A percentile compares a stretch with the other conserved stretches of the same genome.
Conservation (phyloP, 2,797 vertebrate genomes). For the Molossus molossus region DNA sequence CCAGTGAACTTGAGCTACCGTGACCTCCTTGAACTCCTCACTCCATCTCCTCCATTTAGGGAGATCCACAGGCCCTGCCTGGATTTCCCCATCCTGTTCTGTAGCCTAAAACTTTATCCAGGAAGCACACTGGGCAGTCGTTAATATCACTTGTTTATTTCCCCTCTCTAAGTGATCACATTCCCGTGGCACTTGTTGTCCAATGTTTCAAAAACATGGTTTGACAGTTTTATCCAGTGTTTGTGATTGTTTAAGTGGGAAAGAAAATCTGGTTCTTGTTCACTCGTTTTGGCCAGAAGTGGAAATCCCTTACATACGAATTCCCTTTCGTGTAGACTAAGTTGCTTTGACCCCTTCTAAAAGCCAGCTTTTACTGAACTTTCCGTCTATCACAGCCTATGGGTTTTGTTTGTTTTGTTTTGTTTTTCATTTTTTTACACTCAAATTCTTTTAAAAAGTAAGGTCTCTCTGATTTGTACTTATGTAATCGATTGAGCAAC, state of each 20-base stretch:
- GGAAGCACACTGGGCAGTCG: no score
- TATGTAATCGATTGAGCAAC: background rate
- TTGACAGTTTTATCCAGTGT: background rate
- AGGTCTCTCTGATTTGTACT: background rate
- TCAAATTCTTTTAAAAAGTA: background rate
- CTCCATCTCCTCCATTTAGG: background rate
- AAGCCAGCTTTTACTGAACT: background rate
- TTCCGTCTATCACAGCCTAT: background rate
- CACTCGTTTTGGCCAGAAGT: background rate
- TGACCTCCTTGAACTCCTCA: background rate
- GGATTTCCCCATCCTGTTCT: background rate
- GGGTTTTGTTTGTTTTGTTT: no score
- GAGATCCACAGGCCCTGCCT: background rate
- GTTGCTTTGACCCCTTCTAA: background rate
- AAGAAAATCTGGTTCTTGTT: background rate
- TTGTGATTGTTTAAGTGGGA: conserved; percentile 45
- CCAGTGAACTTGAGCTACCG: background rate
- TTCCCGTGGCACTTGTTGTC: background rate
- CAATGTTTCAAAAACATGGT: background rate
- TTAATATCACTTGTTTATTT: background rate
- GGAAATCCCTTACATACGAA: background rate
- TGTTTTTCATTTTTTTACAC: conserved; percentile 48
- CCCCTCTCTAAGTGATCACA: background rate
- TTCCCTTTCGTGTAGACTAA: background rate
- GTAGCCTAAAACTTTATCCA: background rate